Evolutionary conservation across 1,140 invertebrate genomes (phyloP), one percentile per base, ranked within the genome.

Genomic region (Himalopsyche phryganea): DNA sequence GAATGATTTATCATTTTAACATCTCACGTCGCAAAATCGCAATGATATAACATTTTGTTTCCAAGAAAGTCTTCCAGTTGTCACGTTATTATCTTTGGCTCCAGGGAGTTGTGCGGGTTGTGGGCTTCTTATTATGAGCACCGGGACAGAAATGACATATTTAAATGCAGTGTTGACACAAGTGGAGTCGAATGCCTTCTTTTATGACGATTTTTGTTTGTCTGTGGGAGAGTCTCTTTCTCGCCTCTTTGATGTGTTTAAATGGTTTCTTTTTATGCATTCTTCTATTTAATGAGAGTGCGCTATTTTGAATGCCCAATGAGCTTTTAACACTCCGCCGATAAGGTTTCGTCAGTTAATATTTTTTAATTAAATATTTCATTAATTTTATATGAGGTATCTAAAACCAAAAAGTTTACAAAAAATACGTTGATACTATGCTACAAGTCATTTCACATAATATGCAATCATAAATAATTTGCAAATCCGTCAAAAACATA

Each of bases 91-190:
- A 28, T 28, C 23, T 28, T 28, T 28, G 23, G 23, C 23, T 28
- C 23, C 23, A 3, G 23, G 23, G 23, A 28, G 23, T 28, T 28
- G 4, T 3, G 23, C 23, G 23, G 9, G 23, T 28, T 28, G 38
- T 15, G 4, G 4, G 4, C 33, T 38, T 20, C 41, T 56, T 56
- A 56, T 56, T 56, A 56, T 51, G 53, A 36, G 53, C 46, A 41
- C 49, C 19, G 36, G 40, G 50, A 44, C 14, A 32, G 40, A 23
- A 42, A 61, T 56, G 60, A 46, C 55, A 52, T 59, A 49, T 63
- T 63, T 55, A 59, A 63, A 50, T 63, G 33, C 49, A 53, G 61
- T 63, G 61, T 58, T 63, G 61, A 63, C 61, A 58, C 61, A 44
- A 50, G 50, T 50, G 54, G 53, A 57, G 50, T 50, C 60, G 53